phyloP scores from a whole-genome alignment of 2,113 vertebrate species.

The Cynocephalus volans region DNA sequence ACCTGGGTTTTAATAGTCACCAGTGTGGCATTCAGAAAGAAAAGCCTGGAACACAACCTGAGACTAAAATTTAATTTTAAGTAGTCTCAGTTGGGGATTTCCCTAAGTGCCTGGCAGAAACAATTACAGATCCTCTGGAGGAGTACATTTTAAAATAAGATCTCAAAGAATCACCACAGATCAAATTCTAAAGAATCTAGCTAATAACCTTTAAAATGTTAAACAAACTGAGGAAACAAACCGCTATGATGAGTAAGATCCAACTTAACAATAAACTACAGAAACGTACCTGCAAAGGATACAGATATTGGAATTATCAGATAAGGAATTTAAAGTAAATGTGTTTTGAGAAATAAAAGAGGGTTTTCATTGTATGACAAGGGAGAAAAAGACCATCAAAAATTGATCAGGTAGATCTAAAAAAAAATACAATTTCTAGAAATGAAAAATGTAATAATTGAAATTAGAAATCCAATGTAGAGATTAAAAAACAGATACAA shows the following conservation, averaged over 20 bases:
- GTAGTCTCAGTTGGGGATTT: neutral
- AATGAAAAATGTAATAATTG: neutral
- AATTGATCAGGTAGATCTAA: neutral
- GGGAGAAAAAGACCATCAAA: neutral
- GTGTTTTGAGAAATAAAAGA: neutral
- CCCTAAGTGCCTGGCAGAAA: neutral
- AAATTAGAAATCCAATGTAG: neutral
- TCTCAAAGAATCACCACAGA: neutral
- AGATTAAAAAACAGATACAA: neutral
- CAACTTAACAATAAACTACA: neutral
- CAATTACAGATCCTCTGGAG: neutral
- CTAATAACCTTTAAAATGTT: slow-evolving; percentile 3
- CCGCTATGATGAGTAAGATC: neutral
- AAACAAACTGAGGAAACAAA: neutral
- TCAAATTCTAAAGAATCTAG: slow-evolving; percentile 6
- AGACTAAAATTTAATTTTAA: slow-evolving; percentile 41
- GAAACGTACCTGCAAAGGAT: neutral
- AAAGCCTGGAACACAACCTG: neutral
- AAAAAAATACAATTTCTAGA: neutral
- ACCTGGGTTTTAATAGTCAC: neutral
- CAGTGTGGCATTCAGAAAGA: neutral
- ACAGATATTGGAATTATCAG: neutral
- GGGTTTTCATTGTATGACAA: neutral
- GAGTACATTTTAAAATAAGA: neutral
- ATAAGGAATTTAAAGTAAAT: slow-evolving; percentile 23